A percentile compares a stretch with the other conserved stretches of the same genome.
phyloP scores from a whole-genome alignment of 2,888 invertebrate species.

The Idaea aversata region DNA sequence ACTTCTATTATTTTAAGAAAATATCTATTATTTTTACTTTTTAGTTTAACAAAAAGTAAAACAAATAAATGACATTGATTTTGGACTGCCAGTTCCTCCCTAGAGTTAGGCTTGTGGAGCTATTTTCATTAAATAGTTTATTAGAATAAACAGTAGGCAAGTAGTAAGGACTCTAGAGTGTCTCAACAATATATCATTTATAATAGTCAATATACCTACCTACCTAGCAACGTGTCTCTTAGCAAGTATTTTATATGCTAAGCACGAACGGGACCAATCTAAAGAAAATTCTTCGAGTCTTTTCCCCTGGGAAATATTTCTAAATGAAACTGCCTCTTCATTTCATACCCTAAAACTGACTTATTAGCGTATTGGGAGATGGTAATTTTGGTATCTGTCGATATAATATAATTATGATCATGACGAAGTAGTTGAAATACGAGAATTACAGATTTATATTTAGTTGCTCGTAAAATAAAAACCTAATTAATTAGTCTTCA shows the following conservation, averaged over 20 bases:
- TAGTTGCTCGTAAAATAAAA: not conserved
- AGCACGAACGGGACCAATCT: slow-evolving; percentile 26
- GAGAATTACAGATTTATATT: not conserved
- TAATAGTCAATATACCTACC: slow-evolving; percentile 25
- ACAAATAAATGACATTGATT: no score
- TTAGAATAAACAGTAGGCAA: slow-evolving; percentile 20
- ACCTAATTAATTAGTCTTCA: no score
- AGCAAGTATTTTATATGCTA: slow-evolving; percentile 23
- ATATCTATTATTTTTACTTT: no score
- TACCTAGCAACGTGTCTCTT: slow-evolving; percentile 13
- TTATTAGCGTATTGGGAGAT: not conserved
- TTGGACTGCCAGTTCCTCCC: no score
- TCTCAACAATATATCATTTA: slow-evolving; percentile 9
- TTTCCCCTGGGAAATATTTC: not conserved
- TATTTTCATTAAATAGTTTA: slow-evolving; percentile 26
- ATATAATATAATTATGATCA: not conserved
- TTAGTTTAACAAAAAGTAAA: no score
- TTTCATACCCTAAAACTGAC: not conserved
- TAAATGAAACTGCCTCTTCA: not conserved
- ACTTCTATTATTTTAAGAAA: no score
- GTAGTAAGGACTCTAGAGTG: not conserved
- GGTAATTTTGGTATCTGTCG: not conserved
- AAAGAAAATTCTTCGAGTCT: slow-evolving; percentile 16
- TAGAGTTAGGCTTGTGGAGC: no score
- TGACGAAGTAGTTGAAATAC: not conserved